Conservation (phyloP, 2,113 vertebrate genomes). For the Sinocyclocheilus anshuiensis region DNA sequence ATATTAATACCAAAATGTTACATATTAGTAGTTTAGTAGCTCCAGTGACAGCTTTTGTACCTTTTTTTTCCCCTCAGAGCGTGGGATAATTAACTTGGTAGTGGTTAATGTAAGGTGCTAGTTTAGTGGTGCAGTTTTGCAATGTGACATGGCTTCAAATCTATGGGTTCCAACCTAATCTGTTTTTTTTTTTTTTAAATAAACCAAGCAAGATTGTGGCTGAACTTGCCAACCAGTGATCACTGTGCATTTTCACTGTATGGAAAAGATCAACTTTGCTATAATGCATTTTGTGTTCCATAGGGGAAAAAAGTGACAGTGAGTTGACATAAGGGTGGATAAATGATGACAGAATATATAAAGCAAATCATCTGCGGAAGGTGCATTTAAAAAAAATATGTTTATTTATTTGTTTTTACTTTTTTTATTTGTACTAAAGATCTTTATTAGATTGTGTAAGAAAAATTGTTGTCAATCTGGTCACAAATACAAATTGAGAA, state of each 20-base stretch:
- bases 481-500: neutral
- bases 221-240: neutral
- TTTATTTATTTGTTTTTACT: neutral
- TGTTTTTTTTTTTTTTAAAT: neutral
- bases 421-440: neutral
- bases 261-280: neutral
- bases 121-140: neutral
- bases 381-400: neutral
- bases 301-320: neutral
- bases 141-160: neutral
- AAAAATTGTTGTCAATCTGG: neutral
- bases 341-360: neutral
- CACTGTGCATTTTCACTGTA: neutral
- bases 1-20: neutral
- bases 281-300: neutral
- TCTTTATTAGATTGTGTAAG: neutral
- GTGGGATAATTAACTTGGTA: neutral
- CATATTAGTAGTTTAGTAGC: too few species aligned
- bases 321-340: neutral
- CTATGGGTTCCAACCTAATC: neutral
- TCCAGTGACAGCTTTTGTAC: neutral
- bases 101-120: neutral
- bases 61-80: too few species aligned
- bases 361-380: neutral
- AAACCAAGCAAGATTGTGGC: neutral